phyloP scores from a whole-genome alignment of 2,888 invertebrate genomes.

The Lasioglossum marginatum region DNA sequence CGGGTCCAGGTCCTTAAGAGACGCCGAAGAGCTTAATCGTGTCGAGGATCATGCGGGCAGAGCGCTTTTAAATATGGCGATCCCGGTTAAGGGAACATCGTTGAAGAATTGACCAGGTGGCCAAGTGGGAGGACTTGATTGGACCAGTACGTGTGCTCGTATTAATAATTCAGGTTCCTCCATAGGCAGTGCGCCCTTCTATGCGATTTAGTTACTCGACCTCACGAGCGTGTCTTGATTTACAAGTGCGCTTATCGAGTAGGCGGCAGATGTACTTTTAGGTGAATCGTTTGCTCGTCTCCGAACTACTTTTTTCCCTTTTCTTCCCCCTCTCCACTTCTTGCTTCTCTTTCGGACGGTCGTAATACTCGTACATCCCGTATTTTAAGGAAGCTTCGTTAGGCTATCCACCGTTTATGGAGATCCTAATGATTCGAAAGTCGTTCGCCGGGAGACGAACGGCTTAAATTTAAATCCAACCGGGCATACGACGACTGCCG shows the following conservation, averaged over 20 bases:
- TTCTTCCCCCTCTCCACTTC: neutral
- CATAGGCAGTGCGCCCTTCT: constrained; percentile 68
- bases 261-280: constrained; percentile 78
- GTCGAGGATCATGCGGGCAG: constrained; percentile 74
- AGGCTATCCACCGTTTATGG: constrained; percentile 71
- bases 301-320: constrained; percentile 24
- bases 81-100: constrained; percentile 67
- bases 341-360: constrained; percentile 21
- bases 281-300: constrained; percentile 43
- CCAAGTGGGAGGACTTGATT: constrained; percentile 80
- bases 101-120: constrained; percentile 74
- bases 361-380: constrained; percentile 64
- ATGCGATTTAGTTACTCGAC: constrained; percentile 49
- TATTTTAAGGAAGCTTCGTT: constrained; percentile 75
- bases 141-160: constrained; percentile 77
- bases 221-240: constrained; percentile 77
- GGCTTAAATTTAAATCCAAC: constrained; percentile 68
- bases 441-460: constrained; percentile 64
- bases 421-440: constrained; percentile 71
- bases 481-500: constrained; percentile 24
- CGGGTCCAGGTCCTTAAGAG: constrained; percentile 56
- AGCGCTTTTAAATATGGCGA: constrained; percentile 71
- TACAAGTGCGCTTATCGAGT: constrained; percentile 80
- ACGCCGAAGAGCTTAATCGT: constrained; percentile 77
- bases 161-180: constrained; percentile 80